Conservation (phyloP, 2,113 vertebrate species). For the Melanocharis versteri region DNA sequence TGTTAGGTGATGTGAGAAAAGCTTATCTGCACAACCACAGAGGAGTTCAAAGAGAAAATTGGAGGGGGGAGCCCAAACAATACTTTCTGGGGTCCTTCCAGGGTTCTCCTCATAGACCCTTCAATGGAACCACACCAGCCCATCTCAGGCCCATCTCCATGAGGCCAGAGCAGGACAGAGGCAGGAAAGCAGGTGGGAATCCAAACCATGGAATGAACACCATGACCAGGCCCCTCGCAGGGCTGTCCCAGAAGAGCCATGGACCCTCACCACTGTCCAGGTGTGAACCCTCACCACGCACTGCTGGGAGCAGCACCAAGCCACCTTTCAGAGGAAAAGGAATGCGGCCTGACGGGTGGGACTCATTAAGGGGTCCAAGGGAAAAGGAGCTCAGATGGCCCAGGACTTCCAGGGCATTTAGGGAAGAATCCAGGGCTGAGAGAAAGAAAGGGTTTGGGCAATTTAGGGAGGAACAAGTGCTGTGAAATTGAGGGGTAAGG, state of each 20-base stretch:
- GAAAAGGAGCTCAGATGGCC: background rate
- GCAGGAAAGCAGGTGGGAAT: background rate
- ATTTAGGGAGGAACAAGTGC: background rate
- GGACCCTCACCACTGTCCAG: accelerated
- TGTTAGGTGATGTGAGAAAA: background rate
- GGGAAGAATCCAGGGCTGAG: background rate
- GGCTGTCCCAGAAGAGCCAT: background rate
- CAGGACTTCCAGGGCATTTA: background rate
- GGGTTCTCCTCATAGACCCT: background rate
- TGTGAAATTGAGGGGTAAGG: background rate
- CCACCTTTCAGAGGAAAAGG: background rate
- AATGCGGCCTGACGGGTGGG: too few species aligned
- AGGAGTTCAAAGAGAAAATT: background rate
- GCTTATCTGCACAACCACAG: background rate
- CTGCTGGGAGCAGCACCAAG: background rate
- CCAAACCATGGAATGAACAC: background rate
- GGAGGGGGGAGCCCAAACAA: background rate
- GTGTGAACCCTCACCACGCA: background rate
- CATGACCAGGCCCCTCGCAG: background rate
- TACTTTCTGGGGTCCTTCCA: too few species aligned
- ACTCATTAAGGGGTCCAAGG: background rate
- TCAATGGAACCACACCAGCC: background rate
- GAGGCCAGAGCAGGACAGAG: background rate
- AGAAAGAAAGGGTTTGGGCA: background rate
- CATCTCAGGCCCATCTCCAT: background rate